These are phyloP conservation scores for Spilogale gracilis DNA, from an alignment of 2,113 vertebrate genomes.

Conservation along the genomic window DNA sequence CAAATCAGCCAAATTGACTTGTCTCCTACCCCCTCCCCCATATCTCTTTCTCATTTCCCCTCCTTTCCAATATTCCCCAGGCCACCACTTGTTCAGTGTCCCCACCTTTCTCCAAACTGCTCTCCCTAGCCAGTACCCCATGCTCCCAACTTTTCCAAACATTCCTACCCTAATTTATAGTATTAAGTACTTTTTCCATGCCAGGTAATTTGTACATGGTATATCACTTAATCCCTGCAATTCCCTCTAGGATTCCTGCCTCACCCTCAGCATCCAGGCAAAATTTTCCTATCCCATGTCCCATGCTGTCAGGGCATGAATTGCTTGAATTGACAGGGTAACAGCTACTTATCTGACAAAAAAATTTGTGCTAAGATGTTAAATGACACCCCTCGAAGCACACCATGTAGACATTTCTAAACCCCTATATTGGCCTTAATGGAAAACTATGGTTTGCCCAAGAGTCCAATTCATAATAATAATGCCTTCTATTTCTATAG, in stretches of 20 bases:
- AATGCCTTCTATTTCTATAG: constrained; percentile 55
- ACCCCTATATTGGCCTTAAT: background rate
- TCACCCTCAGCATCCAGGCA: constrained; percentile 29
- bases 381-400: constrained; percentile 56
- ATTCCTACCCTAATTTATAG: constrained; percentile 19
- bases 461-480: constrained; percentile 63
- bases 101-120: background rate
- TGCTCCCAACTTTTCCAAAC: constrained; percentile 34
- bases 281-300: constrained; percentile 50
- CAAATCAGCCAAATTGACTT: background rate
- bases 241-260: background rate
- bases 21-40: background rate
- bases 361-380: constrained; percentile 62
- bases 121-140: constrained; percentile 28
- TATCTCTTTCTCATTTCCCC: background rate
- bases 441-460: constrained; percentile 37
- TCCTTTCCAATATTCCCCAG: background rate
- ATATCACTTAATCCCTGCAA: constrained; percentile 42
- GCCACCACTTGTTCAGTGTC: background rate
- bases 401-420: constrained; percentile 51
- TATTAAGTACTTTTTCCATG: constrained; percentile 54
- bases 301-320: background rate
- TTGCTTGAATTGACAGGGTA: constrained; percentile 55
- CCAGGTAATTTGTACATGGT: constrained; percentile 39
- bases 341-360: constrained; percentile 59